Evolutionary conservation across 2,113 vertebrate species (phyloP), one percentile per base, ranked within the genome.

Genomic region (Chunga burmeisteri): DNA sequence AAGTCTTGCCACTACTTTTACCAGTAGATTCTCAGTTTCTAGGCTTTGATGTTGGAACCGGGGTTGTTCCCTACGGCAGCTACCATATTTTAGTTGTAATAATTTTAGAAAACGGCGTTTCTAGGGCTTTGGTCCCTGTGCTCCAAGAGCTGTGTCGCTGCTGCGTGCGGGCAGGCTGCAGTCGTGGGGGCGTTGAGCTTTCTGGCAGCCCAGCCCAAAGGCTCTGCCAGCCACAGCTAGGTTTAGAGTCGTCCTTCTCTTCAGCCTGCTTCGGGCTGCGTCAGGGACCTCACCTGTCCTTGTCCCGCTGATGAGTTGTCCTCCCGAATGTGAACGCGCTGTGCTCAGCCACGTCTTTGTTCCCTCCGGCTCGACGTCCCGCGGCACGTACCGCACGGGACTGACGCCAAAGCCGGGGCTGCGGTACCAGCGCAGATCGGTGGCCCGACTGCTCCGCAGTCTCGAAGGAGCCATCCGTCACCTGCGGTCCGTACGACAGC

Each of bases 351-450:
- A 0, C 1, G 3, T 30, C 32, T 26, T 15, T 21, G 50, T 65
- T 55, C n/a, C 47, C 17, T 40, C 40, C 1, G 15, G 40, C 65
- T 16, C 7, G 7, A 4, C 1, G 27, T 11, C 8, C 42, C 2
- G 3, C 47, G 16, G 68, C 46, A 29, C 3, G 1, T 3, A 10
- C 38, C 3, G 1, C 4, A 0, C 0, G 25, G 66, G 36, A 15
- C 55, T 29, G 73, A 16, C 18, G 8, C 50, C 8, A 13, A 47
- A 62, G 25, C 40, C 56, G 26, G 5, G 15, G 25, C 25, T 21
- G 42, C 29, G 2, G n/a, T 4, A 17, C 19, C 13, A 1, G 19
- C 3, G 17, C 55, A 5, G 29, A 29, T 9, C 20, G 10, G 68
- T 1, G 6, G 6, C 65, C 29, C 1, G 4, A 11, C 29, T 16